Conservation (phyloP, 1,140 invertebrate genomes). For the Ctenoplectra terminalis region DNA sequence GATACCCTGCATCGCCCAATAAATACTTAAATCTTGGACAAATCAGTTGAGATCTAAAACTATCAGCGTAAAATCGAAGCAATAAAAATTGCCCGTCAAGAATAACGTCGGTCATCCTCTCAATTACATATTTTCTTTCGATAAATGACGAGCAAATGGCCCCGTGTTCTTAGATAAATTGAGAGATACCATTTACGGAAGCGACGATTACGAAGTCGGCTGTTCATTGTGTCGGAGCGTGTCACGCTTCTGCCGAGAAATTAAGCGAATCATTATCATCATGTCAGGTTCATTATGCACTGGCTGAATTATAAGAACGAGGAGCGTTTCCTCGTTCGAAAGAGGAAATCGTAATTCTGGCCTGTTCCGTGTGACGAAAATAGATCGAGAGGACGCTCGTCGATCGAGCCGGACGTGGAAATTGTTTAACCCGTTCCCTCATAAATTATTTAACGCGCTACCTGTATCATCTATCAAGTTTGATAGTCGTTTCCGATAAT, state of each 20-base stretch:
- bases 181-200: conserved; percentile 23
- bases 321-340: conserved; percentile 31
- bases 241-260: conserved; percentile 44
- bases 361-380: conserved; percentile 34
- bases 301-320: conserved; percentile 29
- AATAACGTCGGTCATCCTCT: not conserved
- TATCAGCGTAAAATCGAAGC: not conserved
- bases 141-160: not conserved
- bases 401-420: conserved; percentile 64
- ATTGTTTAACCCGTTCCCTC: conserved; percentile 66
- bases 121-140: not conserved
- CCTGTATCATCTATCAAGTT: conserved; percentile 60
- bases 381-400: conserved; percentile 46
- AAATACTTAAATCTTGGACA: too few species aligned
- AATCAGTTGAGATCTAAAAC: not conserved
- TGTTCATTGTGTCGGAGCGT: conserved; percentile 28
- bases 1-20: too few species aligned
- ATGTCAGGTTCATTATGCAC: conserved; percentile 64
- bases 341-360: conserved; percentile 43
- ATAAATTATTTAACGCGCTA: conserved; percentile 67
- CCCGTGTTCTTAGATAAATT: conserved; percentile 3
- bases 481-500: conserved; percentile 57
- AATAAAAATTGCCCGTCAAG: not conserved
- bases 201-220: not conserved
- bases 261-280: conserved; percentile 65